These are phyloP conservation scores for Hesperia comma DNA, from an alignment of 2,888 invertebrate species.

Conservation along the genomic window DNA sequence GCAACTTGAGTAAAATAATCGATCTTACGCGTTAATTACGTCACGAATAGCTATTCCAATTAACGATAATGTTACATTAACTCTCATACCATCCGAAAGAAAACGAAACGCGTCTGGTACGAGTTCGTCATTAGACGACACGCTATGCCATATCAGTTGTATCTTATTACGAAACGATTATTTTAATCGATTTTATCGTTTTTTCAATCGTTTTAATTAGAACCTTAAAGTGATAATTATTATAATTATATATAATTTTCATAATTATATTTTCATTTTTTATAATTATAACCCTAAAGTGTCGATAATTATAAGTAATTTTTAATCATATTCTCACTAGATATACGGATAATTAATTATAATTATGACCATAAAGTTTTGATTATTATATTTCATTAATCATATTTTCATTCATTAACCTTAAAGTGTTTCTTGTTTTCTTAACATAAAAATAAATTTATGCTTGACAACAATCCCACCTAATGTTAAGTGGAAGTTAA, in stretches of 20 bases:
- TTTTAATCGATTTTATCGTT: constrained; percentile 21
- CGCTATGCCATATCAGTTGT: constrained; percentile 49
- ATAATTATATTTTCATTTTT: no score
- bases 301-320: no score
- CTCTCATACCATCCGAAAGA: constrained; percentile 41
- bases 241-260: no score
- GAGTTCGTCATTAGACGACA: constrained; percentile 38
- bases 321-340: no score
- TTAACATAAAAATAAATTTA: no score
- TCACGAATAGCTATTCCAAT: constrained; percentile 23
- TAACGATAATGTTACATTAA: constrained; percentile 23
- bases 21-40: constrained; percentile 16
- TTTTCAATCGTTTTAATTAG: background rate
- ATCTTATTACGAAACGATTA: constrained; percentile 36
- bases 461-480: no score
- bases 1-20: background rate
- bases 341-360: no score
- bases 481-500: no score
- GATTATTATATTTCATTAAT: no score
- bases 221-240: background rate
- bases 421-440: no score
- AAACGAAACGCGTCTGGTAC: constrained; percentile 44
- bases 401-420: no score
- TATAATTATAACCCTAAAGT: no score
- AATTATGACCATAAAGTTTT: background rate